phyloP scores from a whole-genome alignment of 1,140 invertebrate species.

The Atta cephalotes region DNA sequence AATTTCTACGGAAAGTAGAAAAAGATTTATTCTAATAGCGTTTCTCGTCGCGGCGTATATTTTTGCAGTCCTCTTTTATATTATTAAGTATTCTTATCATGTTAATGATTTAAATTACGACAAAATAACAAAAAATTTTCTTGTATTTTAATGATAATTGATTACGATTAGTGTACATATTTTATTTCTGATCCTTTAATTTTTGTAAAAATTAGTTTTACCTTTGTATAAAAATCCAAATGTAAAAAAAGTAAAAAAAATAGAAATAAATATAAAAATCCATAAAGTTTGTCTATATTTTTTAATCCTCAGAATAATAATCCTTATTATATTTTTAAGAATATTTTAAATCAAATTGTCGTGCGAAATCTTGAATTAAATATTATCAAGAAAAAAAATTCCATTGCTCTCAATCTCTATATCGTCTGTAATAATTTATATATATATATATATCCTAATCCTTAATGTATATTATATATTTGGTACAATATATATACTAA shows the following conservation, averaged over 20 bases:
- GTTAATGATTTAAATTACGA: too few relatives aligned
- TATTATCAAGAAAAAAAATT: not conserved
- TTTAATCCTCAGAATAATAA: not conserved
- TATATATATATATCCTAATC: not conserved
- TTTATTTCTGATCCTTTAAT: too few relatives aligned
- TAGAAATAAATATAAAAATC: not conserved
- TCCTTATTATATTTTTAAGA: not conserved
- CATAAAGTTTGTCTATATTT: not conserved
- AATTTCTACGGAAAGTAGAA: constrained; percentile 87
- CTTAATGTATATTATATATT: not conserved
- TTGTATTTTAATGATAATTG: too few relatives aligned
- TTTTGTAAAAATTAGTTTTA: too few relatives aligned
- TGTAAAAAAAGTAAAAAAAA: not conserved
- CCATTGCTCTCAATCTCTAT: not conserved
- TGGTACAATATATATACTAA: not conserved
- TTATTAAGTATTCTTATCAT: not conserved
- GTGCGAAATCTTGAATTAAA: not conserved
- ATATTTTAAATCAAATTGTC: not conserved
- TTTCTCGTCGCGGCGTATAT: not conserved
- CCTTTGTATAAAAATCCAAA: too few relatives aligned
- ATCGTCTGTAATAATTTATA: not conserved
- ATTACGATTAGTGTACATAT: too few relatives aligned
- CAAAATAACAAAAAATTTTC: too few relatives aligned
- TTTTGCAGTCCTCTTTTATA: not conserved
- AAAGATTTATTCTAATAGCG: not conserved